Evolutionary conservation across 2,113 vertebrate genomes (phyloP).

Genomic region (Microtus pennsylvanicus): DNA sequence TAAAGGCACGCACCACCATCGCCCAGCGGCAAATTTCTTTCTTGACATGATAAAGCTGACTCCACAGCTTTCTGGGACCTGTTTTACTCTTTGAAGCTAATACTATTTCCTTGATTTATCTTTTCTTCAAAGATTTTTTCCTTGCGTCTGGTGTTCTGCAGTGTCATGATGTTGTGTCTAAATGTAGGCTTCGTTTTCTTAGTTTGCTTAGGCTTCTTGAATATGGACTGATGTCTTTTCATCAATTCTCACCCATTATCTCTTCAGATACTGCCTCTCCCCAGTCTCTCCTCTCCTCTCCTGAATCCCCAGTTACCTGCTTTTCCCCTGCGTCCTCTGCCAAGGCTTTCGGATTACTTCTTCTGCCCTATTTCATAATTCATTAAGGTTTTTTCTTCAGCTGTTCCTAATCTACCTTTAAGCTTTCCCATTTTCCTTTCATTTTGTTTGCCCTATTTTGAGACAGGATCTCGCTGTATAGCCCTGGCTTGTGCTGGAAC

Average conservation of each 20-base stretch:
- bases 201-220: constrained; percentile 1
- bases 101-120: neutral
- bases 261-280: neutral
- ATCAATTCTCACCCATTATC: neutral
- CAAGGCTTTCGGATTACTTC: neutral
- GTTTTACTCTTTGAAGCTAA: constrained; percentile 10
- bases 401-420: neutral
- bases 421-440: neutral
- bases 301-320: neutral
- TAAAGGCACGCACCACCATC: too few species aligned
- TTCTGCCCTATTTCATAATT: neutral
- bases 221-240: neutral
- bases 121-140: neutral
- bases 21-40: neutral
- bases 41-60: neutral
- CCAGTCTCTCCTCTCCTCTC: neutral
- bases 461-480: too few species aligned
- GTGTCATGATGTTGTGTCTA: neutral
- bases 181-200: neutral
- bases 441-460: neutral
- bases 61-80: neutral
- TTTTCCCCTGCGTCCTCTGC: neutral
- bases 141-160: neutral
- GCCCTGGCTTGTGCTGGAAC: neutral
- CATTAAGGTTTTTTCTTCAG: neutral